Conservation (phyloP, 2,113 vertebrate species). For the Chauna torquata region DNA sequence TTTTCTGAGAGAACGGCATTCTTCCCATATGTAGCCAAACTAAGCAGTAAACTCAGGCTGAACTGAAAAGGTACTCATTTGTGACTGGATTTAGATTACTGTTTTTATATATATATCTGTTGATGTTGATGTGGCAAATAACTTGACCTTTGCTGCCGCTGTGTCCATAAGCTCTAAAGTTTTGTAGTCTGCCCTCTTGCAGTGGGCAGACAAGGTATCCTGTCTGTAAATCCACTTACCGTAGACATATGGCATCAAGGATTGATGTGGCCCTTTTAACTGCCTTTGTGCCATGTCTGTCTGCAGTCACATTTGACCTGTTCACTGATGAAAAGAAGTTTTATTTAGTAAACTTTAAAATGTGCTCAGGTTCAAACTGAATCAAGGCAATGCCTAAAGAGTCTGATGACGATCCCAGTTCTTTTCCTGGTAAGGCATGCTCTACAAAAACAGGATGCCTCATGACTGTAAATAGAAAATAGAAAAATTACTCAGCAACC, state of each 20-base stretch:
- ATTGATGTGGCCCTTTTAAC: neutral
- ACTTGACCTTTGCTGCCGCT: neutral
- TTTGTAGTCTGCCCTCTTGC: neutral
- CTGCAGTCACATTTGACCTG: neutral
- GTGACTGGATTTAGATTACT: neutral
- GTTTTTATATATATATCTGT: neutral
- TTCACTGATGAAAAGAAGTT: neutral
- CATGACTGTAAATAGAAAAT: neutral
- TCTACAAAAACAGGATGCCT: neutral
- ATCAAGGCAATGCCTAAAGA: neutral
- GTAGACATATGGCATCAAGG: neutral
- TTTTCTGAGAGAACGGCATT: neutral
- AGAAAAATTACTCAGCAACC: neutral
- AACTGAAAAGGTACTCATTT: neutral
- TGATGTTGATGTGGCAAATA: neutral
- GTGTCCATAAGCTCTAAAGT: neutral
- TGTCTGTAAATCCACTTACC: neutral
- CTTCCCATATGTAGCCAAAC: neutral
- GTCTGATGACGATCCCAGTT: neutral
- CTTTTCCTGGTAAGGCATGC: neutral
- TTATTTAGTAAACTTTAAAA: neutral
- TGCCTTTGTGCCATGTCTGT: fast-evolving
- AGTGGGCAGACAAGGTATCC: neutral
- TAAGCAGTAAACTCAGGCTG: neutral
- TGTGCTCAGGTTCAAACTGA: neutral